phyloP scores from a whole-genome alignment of 2,888 invertebrate genomes.

The Aproaerema taeniolella region DNA sequence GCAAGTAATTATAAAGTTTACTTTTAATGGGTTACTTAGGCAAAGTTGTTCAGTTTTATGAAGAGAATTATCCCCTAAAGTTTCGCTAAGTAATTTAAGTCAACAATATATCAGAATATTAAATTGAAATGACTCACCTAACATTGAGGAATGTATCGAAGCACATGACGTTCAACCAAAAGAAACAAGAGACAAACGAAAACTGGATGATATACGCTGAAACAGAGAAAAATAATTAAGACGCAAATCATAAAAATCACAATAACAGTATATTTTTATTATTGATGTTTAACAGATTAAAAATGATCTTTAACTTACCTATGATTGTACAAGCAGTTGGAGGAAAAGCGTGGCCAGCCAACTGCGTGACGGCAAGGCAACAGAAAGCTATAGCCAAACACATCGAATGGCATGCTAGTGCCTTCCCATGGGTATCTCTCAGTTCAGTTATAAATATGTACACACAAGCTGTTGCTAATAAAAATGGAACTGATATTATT shows the following conservation, averaged over 20 bases:
- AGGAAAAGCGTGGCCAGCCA: slow-evolving; percentile 68
- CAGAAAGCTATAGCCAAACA: slow-evolving; percentile 75
- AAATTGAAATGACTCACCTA: slow-evolving; percentile 54
- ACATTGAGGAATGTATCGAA: slow-evolving; percentile 80
- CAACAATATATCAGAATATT: background rate
- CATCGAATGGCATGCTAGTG: slow-evolving; percentile 74
- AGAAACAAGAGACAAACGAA: slow-evolving; percentile 81
- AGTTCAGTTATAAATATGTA: slow-evolving; percentile 71
- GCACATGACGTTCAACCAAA: slow-evolving; percentile 83
- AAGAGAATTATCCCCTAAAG: background rate
- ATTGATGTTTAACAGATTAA: too few species aligned
- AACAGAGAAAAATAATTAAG: slow-evolving; percentile 36
- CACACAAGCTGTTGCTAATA: slow-evolving; percentile 65
- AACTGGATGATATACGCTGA: slow-evolving; percentile 81
- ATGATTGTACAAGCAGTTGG: slow-evolving; percentile 62
- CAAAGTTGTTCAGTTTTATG: too few species aligned
- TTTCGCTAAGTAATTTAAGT: background rate
- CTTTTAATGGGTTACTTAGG: too few species aligned
- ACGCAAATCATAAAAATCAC: background rate
- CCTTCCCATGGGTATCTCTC: slow-evolving; percentile 74
- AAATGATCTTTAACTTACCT: slow-evolving; percentile 55
- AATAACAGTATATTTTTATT: too few species aligned
- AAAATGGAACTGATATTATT: slow-evolving; percentile 71
- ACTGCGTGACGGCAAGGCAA: slow-evolving; percentile 73
- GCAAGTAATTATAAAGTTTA: too few species aligned